Evolutionary conservation across 2,113 vertebrate genomes (phyloP).

Genomic region (Laticauda laticaudata): DNA sequence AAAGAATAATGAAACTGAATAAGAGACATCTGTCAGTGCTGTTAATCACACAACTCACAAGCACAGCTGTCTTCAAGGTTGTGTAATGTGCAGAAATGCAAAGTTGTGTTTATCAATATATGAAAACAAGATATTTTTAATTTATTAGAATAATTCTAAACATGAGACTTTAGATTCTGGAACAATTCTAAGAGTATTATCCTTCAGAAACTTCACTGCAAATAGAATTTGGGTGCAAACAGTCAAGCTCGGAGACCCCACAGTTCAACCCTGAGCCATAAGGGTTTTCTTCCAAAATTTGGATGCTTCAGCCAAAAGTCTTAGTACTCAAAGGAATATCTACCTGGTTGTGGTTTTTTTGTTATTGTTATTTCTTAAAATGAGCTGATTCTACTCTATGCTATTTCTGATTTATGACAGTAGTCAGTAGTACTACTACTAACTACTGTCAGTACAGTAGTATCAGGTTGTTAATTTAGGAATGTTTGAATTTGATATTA

Average conservation of each 20-base stretch:
- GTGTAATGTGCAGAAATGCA: neutral
- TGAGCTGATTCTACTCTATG: neutral
- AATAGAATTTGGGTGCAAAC: neutral
- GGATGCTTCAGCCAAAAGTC: neutral
- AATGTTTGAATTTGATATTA: neutral
- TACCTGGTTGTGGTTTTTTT: neutral
- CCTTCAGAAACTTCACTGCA: neutral
- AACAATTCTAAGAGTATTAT: neutral
- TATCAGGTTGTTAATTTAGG: neutral
- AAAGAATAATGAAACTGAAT: constrained; percentile 21
- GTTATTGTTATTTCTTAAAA: neutral
- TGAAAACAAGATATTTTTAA: neutral
- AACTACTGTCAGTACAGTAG: neutral
- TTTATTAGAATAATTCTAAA: neutral
- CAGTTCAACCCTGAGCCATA: neutral
- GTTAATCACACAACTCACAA: constrained; percentile 3
- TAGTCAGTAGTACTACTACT: no score
- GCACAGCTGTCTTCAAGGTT: neutral
- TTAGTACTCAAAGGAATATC: neutral
- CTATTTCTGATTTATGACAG: neutral
- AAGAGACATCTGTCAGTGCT: constrained; percentile 10
- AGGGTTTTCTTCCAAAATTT: neutral
- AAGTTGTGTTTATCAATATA: neutral
- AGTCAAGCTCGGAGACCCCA: neutral
- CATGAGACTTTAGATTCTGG: neutral